Evolutionary conservation across 2,113 vertebrate genomes (phyloP).

Genomic region (Catharus bicknelli): DNA sequence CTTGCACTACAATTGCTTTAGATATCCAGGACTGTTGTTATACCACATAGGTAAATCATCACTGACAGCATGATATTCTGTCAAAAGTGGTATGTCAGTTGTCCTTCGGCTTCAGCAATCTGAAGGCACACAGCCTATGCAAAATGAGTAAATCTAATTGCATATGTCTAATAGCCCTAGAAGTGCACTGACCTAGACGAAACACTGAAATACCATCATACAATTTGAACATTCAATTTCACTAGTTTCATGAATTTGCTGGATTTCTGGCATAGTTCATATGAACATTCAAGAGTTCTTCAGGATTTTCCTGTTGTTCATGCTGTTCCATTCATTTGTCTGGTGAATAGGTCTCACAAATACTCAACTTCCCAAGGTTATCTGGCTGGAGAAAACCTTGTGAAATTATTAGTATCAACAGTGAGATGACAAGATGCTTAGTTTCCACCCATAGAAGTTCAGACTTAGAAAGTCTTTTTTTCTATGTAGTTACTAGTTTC

Average conservation of each 20-base stretch:
- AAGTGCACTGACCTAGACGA: neutral
- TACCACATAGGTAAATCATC: neutral
- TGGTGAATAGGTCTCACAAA: neutral
- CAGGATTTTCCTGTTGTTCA: neutral
- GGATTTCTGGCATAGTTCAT: neutral
- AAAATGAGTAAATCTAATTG: neutral
- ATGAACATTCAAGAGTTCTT: neutral
- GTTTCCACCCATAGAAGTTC: neutral
- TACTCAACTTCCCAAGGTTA: neutral
- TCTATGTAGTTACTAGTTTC: neutral
- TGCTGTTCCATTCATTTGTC: neutral
- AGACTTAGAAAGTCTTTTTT: neutral
- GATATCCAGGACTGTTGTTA: neutral
- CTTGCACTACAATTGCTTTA: neutral
- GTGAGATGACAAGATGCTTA: neutral
- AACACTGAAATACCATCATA: neutral
- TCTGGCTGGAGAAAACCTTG: neutral
- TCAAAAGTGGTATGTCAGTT: neutral
- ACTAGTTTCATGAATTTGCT: neutral
- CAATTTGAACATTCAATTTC: neutral
- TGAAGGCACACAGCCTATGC: neutral
- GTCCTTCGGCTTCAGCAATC: neutral
- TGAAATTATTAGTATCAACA: neutral
- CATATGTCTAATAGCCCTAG: neutral
- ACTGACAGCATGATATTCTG: neutral